These are phyloP conservation scores for Melospiza melodia DNA, from an alignment of 2,113 vertebrate species.

Conservation along the genomic window DNA sequence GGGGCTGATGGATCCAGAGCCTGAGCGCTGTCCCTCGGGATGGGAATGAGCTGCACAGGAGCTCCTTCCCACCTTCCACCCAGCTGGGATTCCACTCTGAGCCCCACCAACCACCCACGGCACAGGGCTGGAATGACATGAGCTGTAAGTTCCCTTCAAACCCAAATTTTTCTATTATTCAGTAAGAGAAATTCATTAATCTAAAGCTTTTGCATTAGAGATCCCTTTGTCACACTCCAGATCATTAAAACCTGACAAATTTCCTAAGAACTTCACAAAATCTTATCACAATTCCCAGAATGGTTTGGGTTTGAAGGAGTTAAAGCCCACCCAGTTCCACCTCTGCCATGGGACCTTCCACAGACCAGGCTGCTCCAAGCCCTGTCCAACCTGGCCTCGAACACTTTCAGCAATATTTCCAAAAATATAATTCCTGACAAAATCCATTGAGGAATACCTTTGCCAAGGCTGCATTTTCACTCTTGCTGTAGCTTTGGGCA, in stretches of 20 bases:
- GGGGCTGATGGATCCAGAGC: neutral
- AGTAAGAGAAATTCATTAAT: neutral
- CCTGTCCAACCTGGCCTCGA: accelerated
- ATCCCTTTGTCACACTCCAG: neutral
- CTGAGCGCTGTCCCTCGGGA: accelerated
- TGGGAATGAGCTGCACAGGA: accelerated
- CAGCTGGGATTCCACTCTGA: accelerated
- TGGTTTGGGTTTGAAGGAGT: neutral
- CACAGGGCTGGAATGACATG: neutral
- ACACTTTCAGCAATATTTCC: neutral
- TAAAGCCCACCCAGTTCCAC: neutral
- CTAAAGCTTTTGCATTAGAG: neutral
- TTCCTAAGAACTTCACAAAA: neutral
- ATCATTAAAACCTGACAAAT: neutral
- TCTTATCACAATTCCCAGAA: neutral
- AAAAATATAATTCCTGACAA: neutral
- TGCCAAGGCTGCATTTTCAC: neutral
- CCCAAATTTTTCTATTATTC: neutral
- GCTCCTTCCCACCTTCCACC: neutral
- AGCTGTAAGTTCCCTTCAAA: neutral
- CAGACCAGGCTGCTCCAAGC: neutral
- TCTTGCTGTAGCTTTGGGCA: neutral
- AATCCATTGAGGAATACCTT: neutral
- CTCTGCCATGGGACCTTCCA: neutral
- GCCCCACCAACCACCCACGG: accelerated